Conservation (phyloP, 2,888 invertebrate species). For the Quadroppia sp. region DNA sequence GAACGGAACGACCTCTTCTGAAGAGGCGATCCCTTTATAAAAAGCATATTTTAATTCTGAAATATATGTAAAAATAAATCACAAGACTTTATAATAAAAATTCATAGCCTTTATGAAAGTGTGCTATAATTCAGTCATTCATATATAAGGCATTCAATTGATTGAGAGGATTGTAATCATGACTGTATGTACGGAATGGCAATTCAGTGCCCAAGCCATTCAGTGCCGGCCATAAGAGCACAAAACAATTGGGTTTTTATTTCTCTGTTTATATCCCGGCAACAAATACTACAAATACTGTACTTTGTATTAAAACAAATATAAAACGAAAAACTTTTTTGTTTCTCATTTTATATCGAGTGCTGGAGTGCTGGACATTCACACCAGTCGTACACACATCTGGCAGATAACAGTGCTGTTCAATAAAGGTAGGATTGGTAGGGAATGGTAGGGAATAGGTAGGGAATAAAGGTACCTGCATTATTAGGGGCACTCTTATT, state of each 20-base stretch:
- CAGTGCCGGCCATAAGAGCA: conserved; percentile 3
- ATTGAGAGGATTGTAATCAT: not conserved
- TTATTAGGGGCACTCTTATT: conserved; percentile 36
- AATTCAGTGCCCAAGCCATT: too few species aligned
- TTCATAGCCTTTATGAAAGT: not conserved
- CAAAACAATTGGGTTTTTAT: not conserved
- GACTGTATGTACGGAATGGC: too few species aligned
- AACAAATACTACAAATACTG: not conserved
- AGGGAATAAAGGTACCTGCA: conserved; percentile 30
- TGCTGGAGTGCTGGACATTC: conserved; percentile 8
- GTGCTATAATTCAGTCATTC: not conserved
- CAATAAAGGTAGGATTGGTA: conserved; percentile 5
- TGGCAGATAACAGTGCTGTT: not conserved
- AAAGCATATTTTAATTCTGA: not conserved
- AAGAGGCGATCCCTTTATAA: conserved; percentile 23
- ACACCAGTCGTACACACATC: conserved; percentile 33
- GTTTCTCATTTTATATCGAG: not conserved
- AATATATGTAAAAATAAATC: conserved; percentile 6
- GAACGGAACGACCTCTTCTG: not conserved
- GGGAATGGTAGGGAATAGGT: conserved; percentile 5
- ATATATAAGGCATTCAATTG: not conserved
- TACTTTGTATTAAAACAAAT: not conserved
- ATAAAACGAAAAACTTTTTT: not conserved
- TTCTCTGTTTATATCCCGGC: conserved; percentile 18
- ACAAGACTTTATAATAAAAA: not conserved